Percentiles rank a stretch among this genome's conserved stretches.
These are phyloP conservation scores for Phataginus tricuspis DNA, from an alignment of 2,797 vertebrate species.

Conservation along the genomic window DNA sequence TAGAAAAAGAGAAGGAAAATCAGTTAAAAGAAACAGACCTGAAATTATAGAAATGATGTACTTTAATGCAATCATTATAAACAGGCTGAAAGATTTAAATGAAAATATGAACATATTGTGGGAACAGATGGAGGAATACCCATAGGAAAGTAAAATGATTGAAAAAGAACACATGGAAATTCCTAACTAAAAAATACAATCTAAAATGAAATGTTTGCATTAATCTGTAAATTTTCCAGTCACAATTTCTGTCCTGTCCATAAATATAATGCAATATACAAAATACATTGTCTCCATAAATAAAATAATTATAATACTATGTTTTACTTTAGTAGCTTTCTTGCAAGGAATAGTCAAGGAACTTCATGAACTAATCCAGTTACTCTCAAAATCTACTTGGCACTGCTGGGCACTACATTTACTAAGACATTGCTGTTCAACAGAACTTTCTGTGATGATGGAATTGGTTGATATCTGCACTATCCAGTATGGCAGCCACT, in stretches of 20 bases:
- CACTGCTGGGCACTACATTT: neutral
- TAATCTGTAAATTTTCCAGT: neutral
- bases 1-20: neutral
- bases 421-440: neutral
- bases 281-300: neutral
- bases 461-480: neutral
- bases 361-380: neutral
- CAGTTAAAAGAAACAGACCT: neutral
- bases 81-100: neutral
- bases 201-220: neutral
- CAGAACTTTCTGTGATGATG: neutral
- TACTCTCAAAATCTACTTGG: neutral
- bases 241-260: neutral
- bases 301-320: neutral
- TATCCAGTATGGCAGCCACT: neutral
- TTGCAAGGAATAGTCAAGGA: neutral
- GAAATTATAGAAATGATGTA: neutral
- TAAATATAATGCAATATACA: neutral
- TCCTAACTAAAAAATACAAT: neutral
- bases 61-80: neutral
- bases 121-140: neutral
- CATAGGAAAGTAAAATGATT: neutral
- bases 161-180: neutral
- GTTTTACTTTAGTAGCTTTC: neutral
- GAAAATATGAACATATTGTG: neutral